Conservation (phyloP, 1,140 invertebrate species). For the Thrips palmi region DNA sequence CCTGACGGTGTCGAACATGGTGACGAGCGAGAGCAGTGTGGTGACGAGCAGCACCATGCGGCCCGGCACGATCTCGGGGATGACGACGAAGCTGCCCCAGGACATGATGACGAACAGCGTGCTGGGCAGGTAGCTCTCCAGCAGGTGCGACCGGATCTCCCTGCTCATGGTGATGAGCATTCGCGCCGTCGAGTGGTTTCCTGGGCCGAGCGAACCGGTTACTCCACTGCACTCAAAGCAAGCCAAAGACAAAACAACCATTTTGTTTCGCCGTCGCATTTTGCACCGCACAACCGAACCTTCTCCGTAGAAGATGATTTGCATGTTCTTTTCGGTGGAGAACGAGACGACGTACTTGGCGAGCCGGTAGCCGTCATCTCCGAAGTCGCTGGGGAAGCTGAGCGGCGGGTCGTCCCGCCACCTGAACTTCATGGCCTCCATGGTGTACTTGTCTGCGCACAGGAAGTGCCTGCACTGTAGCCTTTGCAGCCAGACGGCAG, state of each 20-base stretch:
- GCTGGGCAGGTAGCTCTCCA: conserved; percentile 41
- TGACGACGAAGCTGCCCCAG: conserved; percentile 44
- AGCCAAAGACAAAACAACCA: background rate
- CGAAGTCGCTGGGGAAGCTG: conserved; percentile 28
- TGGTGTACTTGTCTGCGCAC: conserved; percentile 33
- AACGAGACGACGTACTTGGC: conserved; percentile 39
- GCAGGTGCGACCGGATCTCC: conserved; percentile 34
- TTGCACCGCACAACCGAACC: conserved; percentile 26
- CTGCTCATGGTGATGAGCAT: conserved; percentile 34
- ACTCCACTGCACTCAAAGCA: background rate
- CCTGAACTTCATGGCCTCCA: conserved; percentile 31
- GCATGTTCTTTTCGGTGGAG: conserved; percentile 31
- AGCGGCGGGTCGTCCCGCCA: conserved; percentile 32
- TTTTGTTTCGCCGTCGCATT: conserved; percentile 11
- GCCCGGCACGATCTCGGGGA: conserved; percentile 38
- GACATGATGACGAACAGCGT: conserved; percentile 42
- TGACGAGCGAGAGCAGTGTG: conserved; percentile 36
- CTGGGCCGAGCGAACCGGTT: conserved; percentile 20
- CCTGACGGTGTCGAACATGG: conserved; percentile 43
- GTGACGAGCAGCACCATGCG: conserved; percentile 36
- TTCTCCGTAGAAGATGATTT: conserved; percentile 37
- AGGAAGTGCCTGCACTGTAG: background rate
- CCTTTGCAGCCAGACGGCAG: too few relatives aligned
- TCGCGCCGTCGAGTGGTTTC: conserved; percentile 33
- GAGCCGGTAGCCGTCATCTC: conserved; percentile 29